Conservation (phyloP, 2,113 vertebrate genomes). For the Oncorhynchus gorbuscha region DNA sequence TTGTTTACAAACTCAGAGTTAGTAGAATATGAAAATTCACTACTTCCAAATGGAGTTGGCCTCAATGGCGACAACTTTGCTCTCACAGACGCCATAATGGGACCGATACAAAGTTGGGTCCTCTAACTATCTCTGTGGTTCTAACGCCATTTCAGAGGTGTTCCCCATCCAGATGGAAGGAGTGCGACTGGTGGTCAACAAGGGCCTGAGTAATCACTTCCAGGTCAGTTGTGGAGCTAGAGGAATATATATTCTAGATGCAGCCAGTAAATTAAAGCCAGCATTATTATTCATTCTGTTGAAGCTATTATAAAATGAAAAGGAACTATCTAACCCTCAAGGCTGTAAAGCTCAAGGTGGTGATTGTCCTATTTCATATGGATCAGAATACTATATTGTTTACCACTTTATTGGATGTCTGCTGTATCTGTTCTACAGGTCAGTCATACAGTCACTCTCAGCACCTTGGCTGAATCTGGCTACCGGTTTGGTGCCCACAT, state of each 20-base stretch:
- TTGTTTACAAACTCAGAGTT: too few relatives aligned
- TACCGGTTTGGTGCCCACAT: constrained; percentile 90
- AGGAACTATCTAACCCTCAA: neutral
- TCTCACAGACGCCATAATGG: too few relatives aligned
- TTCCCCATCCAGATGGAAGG: constrained; percentile 91
- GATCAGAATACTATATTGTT: too few relatives aligned
- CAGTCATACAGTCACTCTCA: constrained; percentile 86
- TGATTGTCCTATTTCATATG: neutral
- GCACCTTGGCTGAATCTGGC: constrained; percentile 84
- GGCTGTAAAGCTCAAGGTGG: neutral
- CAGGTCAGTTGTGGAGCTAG: constrained; percentile 71
- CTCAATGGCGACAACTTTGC: too few relatives aligned
- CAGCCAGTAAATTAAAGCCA: neutral
- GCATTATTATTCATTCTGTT: too few relatives aligned
- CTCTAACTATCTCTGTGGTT: too few relatives aligned
- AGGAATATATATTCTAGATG: neutral
- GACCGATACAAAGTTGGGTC: too few relatives aligned
- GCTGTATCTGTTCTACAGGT: constrained; percentile 63
- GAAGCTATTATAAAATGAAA: too few relatives aligned
- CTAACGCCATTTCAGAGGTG: constrained; percentile 73
- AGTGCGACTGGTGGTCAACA: constrained; percentile 88
- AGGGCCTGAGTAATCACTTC: constrained; percentile 91
- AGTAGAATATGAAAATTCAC: too few relatives aligned
- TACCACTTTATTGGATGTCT: too few relatives aligned
- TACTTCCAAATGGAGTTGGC: too few relatives aligned